Evolutionary conservation across 2,888 invertebrate genomes (phyloP).

Genomic region (Ophion costatus): DNA sequence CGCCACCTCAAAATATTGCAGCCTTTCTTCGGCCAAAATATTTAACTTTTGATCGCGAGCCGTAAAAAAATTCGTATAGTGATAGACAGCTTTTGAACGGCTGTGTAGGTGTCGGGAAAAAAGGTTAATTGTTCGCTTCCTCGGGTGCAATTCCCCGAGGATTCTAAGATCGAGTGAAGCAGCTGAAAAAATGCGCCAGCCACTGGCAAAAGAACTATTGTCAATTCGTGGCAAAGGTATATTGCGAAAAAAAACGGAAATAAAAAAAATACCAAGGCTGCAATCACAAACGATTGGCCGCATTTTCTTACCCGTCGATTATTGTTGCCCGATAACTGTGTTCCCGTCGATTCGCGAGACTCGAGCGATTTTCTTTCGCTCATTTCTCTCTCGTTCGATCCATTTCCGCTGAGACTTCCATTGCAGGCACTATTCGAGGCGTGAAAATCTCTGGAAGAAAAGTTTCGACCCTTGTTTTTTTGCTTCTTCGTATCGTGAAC

Average conservation of each 20-base stretch:
- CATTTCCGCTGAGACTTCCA: constrained; percentile 6
- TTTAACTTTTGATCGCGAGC: not conserved
- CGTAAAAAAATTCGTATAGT: not conserved
- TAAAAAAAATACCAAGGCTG: constrained; percentile 4
- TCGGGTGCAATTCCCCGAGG: constrained; percentile 20
- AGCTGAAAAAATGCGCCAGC: constrained; percentile 11
- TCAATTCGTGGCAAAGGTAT: not conserved
- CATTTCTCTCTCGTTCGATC: constrained; percentile 4
- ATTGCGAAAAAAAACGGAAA: not conserved
- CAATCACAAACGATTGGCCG: constrained; percentile 8
- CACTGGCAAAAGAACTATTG: constrained; percentile 18
- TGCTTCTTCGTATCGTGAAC: not conserved
- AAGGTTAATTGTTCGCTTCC: constrained; percentile 58
- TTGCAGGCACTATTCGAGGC: constrained; percentile 20
- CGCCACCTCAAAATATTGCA: not conserved
- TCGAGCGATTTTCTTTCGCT: constrained; percentile 11
- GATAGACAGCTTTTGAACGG: not conserved
- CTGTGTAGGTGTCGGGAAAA: constrained; percentile 16
- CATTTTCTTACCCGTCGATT: not conserved
- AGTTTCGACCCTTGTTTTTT: constrained; percentile 33
- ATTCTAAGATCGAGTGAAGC: not conserved
- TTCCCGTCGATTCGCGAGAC: not conserved
- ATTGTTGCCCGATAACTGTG: not conserved
- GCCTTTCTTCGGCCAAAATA: not conserved
- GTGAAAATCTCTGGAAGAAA: constrained; percentile 25